Evolutionary conservation across 2,797 vertebrate species (phyloP), one percentile per base, ranked within the genome.

Genomic region (Arctocebus calabarensis): DNA sequence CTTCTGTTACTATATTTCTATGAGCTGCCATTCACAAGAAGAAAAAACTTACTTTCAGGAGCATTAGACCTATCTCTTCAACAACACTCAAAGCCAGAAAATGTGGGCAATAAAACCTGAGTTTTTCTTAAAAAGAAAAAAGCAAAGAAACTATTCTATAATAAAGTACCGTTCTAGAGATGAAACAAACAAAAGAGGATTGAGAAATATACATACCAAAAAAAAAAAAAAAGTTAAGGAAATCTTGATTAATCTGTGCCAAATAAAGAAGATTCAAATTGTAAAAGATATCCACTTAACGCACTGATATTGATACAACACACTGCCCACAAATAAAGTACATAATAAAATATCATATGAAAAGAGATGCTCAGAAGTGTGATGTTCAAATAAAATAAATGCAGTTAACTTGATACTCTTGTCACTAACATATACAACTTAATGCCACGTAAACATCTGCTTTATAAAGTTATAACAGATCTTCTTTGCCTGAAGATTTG

Each of bases 201-300:
- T 68, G 10, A 82, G 87, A 87, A 90, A 66, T 17, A 95, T 2
- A 61, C 5, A 34, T 32, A 40, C 6, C 88, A 14, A 14, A 37
- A 70, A 90, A 40, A 40, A 40, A 45, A 70, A 66, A 88, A 88
- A n/a, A 22, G 25, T 75, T 61, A 92, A 88, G 82, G 52, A 73
- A 85, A 91, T 48, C 5, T 77, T 22, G 32, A 73, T 48, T 73
- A 86, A 62, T 70, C 6, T 88, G 52, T 32, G 40, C 40, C 91
- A 92, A 86, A 89, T 62, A 89, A 91, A 43, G 70, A 92, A 79
- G n/a, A 88, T 82, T 88, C 75, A 57, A 66, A 92, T 68, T 61
- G 14, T 85, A 84, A 61, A 48, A 62, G 66, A 73, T 43, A 75
- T 10, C n/a, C 62, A 91, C 29, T 81, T 19, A 77, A 23, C 75